Percentiles rank a stretch among this genome's conserved stretches.
phyloP scores from a whole-genome alignment of 1,140 invertebrate species.

The Lepidurus apus region DNA sequence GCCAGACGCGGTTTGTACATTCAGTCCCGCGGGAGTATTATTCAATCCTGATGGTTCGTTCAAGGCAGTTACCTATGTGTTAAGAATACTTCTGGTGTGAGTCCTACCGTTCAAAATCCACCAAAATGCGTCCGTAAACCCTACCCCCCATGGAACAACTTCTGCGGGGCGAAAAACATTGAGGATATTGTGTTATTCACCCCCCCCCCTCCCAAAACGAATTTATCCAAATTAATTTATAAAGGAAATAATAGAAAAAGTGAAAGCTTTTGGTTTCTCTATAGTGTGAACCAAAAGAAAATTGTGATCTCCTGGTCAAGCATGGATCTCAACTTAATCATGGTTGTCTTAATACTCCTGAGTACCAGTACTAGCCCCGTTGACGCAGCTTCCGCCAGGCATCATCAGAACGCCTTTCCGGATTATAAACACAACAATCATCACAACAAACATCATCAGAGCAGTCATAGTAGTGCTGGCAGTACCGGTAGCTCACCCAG shows the following conservation, averaged over 20 bases:
- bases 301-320: conserved; percentile 19
- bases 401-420: background rate
- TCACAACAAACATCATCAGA: background rate
- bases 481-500: background rate
- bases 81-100: too few relatives aligned
- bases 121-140: background rate
- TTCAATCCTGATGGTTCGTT: too few relatives aligned
- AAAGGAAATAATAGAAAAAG: background rate
- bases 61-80: too few relatives aligned
- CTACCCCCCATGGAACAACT: background rate
- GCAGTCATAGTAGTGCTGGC: background rate
- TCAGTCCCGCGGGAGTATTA: too few relatives aligned
- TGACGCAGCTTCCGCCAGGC: background rate
- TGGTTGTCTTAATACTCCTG: conserved; percentile 19
- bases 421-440: background rate
- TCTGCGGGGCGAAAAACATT: background rate
- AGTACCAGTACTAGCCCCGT: background rate
- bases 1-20: background rate
- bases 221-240: background rate
- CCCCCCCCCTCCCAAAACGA: background rate
- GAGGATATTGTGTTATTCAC: background rate
- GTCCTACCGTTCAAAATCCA: too few relatives aligned
- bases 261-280: background rate
- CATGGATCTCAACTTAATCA: conserved; percentile 19
- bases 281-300: background rate